Evolutionary conservation across 2,888 invertebrate species (phyloP).

Genomic region (Campopleginae sp.): DNA sequence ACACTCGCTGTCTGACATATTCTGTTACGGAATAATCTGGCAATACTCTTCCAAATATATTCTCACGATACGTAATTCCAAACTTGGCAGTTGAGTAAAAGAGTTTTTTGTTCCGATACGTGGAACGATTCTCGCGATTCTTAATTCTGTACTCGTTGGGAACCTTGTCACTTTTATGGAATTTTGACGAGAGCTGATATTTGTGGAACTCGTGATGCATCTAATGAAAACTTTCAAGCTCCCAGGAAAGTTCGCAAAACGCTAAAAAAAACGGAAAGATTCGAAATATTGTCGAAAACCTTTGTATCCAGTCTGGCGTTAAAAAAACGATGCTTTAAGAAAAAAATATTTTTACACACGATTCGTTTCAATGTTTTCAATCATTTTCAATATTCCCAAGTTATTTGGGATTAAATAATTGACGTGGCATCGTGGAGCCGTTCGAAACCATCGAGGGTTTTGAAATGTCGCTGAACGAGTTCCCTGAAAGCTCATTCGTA

Average conservation of each 20-base stretch:
- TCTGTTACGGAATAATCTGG: not conserved
- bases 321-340: too few species aligned
- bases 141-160: not conserved
- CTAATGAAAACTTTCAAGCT: too few species aligned
- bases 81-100: not conserved
- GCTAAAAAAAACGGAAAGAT: too few species aligned
- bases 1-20: not conserved
- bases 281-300: too few species aligned
- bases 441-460: slow-evolving; percentile 19
- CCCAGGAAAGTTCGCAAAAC: too few species aligned
- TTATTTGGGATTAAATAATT: not conserved
- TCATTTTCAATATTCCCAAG: not conserved
- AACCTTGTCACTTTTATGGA: not conserved
- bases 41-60: not conserved
- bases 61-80: not conserved
- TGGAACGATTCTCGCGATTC: not conserved
- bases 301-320: too few species aligned
- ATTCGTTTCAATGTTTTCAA: too few species aligned
- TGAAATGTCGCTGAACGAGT: slow-evolving; percentile 23
- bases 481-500: slow-evolving; percentile 23
- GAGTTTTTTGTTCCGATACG: not conserved
- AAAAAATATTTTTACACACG: too few species aligned
- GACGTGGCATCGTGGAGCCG: not conserved
- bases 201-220: too few species aligned
- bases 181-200: too few species aligned